These are phyloP conservation scores for Philypnodon macrostomus DNA, from an alignment of 2,797 vertebrate genomes.

Conservation along the genomic window DNA sequence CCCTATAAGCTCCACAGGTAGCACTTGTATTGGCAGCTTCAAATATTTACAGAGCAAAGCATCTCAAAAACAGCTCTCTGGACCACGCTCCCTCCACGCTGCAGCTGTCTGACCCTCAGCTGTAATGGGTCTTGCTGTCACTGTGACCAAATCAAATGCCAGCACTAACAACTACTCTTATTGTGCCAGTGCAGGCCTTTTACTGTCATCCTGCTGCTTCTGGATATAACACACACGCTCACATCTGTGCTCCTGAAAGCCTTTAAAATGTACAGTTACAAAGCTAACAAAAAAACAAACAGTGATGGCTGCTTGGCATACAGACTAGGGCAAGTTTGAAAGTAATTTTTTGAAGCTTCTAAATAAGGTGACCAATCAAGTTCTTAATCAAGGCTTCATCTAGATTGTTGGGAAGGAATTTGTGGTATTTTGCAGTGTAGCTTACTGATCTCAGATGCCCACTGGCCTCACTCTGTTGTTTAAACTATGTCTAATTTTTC, in stretches of 20 bases:
- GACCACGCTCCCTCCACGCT: neutral
- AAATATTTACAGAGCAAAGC: constrained; percentile 26
- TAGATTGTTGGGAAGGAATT: too few relatives aligned
- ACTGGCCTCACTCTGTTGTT: too few relatives aligned
- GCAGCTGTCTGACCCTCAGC: constrained; percentile 37
- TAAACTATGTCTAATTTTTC: too few relatives aligned
- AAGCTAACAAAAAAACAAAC: neutral
- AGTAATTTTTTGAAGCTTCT: too few relatives aligned
- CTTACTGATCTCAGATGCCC: too few relatives aligned
- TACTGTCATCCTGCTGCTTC: constrained; percentile 13
- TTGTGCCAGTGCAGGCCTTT: constrained; percentile 23
- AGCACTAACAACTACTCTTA: constrained; percentile 44
- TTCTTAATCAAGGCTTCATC: too few relatives aligned
- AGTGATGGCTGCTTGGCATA: neutral
- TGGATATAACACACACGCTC: constrained; percentile 10
- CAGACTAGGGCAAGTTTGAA: too few relatives aligned
- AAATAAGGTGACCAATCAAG: too few relatives aligned
- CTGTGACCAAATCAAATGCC: constrained; percentile 49
- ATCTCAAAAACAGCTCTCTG: constrained; percentile 22
- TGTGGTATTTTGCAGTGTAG: too few relatives aligned
- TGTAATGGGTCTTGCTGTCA: constrained; percentile 29
- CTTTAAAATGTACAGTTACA: constrained; percentile 4
- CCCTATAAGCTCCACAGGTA: neutral
- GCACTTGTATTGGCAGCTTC: constrained; percentile 15
- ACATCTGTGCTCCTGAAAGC: constrained; percentile 8